Conservation (phyloP, 2,888 invertebrate genomes). For the Brenthis daphne region DNA sequence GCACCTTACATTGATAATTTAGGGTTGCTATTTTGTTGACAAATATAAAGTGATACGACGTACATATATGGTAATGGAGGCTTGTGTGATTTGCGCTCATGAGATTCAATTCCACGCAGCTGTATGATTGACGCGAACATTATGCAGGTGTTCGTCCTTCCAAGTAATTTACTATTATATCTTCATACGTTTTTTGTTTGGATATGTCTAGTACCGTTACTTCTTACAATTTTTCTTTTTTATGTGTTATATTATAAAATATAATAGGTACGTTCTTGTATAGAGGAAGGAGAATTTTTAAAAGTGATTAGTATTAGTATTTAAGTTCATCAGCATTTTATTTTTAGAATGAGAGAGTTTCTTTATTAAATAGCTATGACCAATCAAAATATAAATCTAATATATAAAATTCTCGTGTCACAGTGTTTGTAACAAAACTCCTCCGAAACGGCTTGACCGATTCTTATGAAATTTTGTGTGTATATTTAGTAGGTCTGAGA, state of each 20-base stretch:
- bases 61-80: constrained; percentile 61
- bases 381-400: too few relatives aligned
- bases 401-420: too few relatives aligned
- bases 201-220: neutral
- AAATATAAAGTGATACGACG: constrained; percentile 47
- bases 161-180: constrained; percentile 69
- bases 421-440: too few relatives aligned
- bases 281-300: too few relatives aligned
- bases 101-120: constrained; percentile 77
- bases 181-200: constrained; percentile 45
- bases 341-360: too few relatives aligned
- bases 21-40: constrained; percentile 45
- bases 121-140: constrained; percentile 74
- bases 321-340: too few relatives aligned
- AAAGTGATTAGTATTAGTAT: too few relatives aligned
- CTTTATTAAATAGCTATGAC: too few relatives aligned
- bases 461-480: too few relatives aligned
- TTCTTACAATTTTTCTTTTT: neutral
- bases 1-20: constrained; percentile 40
- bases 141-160: constrained; percentile 62
- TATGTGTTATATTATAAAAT: neutral
- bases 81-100: constrained; percentile 74
- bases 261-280: too few relatives aligned
- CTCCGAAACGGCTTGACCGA: too few relatives aligned
- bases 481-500: too few relatives aligned